A percentile compares a stretch with the other conserved stretches of the same genome.
Conservation (phyloP, 1,140 invertebrate species). For the Drosophila navojoa region DNA sequence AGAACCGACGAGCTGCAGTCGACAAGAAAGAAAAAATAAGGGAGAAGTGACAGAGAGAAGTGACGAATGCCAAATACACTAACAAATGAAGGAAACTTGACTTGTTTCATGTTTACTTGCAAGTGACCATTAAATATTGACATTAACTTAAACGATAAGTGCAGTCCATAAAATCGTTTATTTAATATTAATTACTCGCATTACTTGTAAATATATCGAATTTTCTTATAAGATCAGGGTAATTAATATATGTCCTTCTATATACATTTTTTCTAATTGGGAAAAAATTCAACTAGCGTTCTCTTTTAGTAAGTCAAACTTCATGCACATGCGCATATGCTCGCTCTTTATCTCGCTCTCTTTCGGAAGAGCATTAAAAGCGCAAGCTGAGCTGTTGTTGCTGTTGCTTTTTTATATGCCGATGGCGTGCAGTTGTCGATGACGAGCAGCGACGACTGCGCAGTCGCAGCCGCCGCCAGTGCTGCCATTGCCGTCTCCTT, state of each 20-base stretch:
- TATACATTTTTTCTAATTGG: too few species aligned
- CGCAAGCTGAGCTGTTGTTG: constrained; percentile 24
- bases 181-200: too few species aligned
- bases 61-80: constrained; percentile 39
- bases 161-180: constrained; percentile 1
- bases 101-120: background rate
- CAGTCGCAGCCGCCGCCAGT: constrained; percentile 31
- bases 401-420: constrained; percentile 64
- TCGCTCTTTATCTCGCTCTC: constrained; percentile 20
- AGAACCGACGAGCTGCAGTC: constrained; percentile 37
- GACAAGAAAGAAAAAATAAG: constrained; percentile 1
- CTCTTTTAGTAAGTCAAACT: background rate
- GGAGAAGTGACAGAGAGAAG: background rate
- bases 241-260: background rate
- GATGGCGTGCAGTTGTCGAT: constrained; percentile 68
- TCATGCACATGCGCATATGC: constrained; percentile 6
- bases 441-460: constrained; percentile 55
- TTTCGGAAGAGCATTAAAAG: constrained; percentile 23
- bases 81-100: background rate
- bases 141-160: background rate
- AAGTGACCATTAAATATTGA: constrained; percentile 7
- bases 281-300: background rate
- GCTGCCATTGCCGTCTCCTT: constrained; percentile 5
- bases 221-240: background rate
- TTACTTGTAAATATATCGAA: background rate